phyloP scores from a whole-genome alignment of 2,888 invertebrate genomes.

The Dicycla oo region DNA sequence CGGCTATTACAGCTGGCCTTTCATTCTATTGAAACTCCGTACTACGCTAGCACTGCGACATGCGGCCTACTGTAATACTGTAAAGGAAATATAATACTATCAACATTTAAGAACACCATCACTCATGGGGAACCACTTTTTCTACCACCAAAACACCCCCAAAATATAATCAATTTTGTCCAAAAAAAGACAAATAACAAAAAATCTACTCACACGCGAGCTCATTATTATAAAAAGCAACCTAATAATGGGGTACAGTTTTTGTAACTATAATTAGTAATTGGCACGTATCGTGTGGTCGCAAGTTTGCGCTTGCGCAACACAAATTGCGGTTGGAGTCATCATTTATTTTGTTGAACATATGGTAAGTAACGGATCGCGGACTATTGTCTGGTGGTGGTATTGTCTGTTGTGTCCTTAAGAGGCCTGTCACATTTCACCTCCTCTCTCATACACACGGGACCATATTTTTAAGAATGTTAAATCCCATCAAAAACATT shows the following conservation, averaged over 20 bases:
- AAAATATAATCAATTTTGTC: slow-evolving; percentile 46
- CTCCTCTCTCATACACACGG: too few species aligned
- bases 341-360: slow-evolving; percentile 56
- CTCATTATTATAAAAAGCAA: slow-evolving; percentile 58
- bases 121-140: neutral
- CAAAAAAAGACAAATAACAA: slow-evolving; percentile 22
- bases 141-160: slow-evolving; percentile 17
- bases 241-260: slow-evolving; percentile 64
- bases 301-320: slow-evolving; percentile 63
- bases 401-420: slow-evolving; percentile 26
- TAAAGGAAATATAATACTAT: neutral
- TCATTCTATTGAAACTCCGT: too few species aligned
- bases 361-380: slow-evolving; percentile 60
- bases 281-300: slow-evolving; percentile 83
- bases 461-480: too few species aligned
- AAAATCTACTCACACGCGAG: slow-evolving; percentile 62
- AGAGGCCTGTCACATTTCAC: too few species aligned
- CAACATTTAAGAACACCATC: neutral
- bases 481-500: too few species aligned
- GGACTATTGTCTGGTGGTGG: slow-evolving; percentile 30
- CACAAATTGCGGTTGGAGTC: slow-evolving; percentile 65
- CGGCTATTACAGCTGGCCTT: too few species aligned
- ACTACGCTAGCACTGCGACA: too few species aligned
- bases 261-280: slow-evolving; percentile 83
- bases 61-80: too few species aligned